Evolutionary conservation across 2,113 vertebrate genomes (phyloP).

Genomic region (Dasyurus viverrinus): DNA sequence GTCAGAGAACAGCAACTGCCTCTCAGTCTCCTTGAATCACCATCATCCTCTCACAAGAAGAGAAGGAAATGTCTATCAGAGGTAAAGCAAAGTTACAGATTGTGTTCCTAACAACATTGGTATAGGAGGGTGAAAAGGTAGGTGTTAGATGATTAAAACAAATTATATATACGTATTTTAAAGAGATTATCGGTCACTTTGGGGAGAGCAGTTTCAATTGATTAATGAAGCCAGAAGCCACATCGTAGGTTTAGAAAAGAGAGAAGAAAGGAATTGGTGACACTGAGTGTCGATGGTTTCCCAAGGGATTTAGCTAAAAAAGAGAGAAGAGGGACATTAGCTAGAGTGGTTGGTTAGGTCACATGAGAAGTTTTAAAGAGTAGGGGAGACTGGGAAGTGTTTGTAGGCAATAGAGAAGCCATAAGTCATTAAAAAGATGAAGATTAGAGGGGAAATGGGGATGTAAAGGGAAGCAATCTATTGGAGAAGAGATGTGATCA

Average conservation of each 20-base stretch:
- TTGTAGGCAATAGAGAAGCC: not conserved
- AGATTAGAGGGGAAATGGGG: not conserved
- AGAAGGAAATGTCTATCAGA: no score
- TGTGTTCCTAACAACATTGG: no score
- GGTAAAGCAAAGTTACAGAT: no score
- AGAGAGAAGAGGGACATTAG: not conserved
- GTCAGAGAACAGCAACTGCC: no score
- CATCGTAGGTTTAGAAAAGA: not conserved
- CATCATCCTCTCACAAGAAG: no score
- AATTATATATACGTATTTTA: not conserved
- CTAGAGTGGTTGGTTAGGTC: no score
- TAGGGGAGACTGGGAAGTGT: not conserved
- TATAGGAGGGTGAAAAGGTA: not conserved
- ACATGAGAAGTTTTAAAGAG: not conserved
- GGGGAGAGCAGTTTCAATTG: not conserved
- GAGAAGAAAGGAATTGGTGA: not conserved
- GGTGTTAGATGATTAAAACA: not conserved
- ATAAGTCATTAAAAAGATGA: not conserved
- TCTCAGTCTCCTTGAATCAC: no score
- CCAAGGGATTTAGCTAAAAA: not conserved
- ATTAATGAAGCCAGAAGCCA: not conserved
- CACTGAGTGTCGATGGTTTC: not conserved
- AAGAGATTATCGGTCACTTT: not conserved
- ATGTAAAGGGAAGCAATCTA: not conserved
- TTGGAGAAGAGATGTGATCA: not conserved